Base-by-base conservation (phyloP, 2,113 vertebrate genomes). In the Phasianus colchicus region DNA sequence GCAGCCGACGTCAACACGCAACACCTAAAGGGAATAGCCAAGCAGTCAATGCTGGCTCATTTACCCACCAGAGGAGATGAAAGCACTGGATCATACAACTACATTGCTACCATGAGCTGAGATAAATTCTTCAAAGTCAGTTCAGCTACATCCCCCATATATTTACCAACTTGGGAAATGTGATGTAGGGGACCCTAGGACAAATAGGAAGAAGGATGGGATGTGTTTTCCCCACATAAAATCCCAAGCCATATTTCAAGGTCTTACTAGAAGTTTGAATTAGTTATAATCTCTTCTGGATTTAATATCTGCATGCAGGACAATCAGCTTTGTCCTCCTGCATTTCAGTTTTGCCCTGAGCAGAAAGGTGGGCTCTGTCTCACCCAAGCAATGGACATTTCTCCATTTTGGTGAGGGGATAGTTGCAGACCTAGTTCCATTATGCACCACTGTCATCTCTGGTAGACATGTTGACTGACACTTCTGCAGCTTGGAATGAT, bases 341-440 rank as follows among this genome's bases (percentile, higher is more conserved):
- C 38, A 27, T 30, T 57, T 58, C 61, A 42, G 42, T 54, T 81
- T 63, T 16, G 24, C 17, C 9, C 52, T 13, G 22, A 38, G 48
- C 42, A 82, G 81, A 64, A 86, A 78, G 52, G 54, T 43, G 27
- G 48, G 30, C 48, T 87, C 74, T 24, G 7, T 14, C 18, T 57
- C 64, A 75, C 58, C n/a, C 76, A 34, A 83, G 30, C 52, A n/a
- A 30, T 58, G 60, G 63, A 79, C 27, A 57, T 13, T 32, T 18
- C 4, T 32, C 11, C 5, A 2, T 61, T 81, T 30, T 6, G 0
- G 4, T 5, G 6, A 4, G 18, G 25, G 14, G 13, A 2, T 1
- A 10, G 7, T n/a, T 14, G 22, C 64, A 34, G 38, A 9, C 8
- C 16, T 54, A 2, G 85, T 65, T 15, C 74, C 19, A 13, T 81